A percentile compares a stretch with the other conserved stretches of the same genome.
phyloP scores from a whole-genome alignment of 1,140 invertebrate species.

The Papilio dardanus region DNA sequence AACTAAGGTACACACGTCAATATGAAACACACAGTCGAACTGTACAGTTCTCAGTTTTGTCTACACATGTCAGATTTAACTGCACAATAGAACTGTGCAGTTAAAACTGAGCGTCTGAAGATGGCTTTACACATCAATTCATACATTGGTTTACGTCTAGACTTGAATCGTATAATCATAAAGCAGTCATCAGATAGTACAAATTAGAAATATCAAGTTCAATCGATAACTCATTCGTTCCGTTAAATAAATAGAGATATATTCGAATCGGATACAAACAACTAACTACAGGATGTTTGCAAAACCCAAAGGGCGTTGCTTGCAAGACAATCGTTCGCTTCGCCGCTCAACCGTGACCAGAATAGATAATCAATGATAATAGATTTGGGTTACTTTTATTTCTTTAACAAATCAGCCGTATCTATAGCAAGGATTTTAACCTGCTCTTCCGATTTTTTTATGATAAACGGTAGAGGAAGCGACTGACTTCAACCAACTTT shows the following conservation, averaged over 20 bases:
- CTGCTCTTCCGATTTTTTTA: background rate
- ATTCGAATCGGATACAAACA: background rate
- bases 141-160: no score
- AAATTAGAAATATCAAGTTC: background rate
- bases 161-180: no score
- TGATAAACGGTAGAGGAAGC: no score
- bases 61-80: no score
- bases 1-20: no score
- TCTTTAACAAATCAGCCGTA: constrained; percentile 4
- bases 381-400: constrained; percentile 13
- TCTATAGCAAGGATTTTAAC: background rate
- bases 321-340: constrained; percentile 19
- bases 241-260: background rate
- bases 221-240: background rate
- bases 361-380: constrained; percentile 16
- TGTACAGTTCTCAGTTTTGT: no score
- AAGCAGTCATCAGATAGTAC: no score
- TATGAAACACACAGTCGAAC: no score
- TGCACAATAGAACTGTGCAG: no score
- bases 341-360: constrained; percentile 4
- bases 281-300: constrained; percentile 9
- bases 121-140: no score
- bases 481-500: no score
- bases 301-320: constrained; percentile 18
- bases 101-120: no score